phyloP scores from a whole-genome alignment of 2,797 vertebrate species.

The Trachurus trachurus region DNA sequence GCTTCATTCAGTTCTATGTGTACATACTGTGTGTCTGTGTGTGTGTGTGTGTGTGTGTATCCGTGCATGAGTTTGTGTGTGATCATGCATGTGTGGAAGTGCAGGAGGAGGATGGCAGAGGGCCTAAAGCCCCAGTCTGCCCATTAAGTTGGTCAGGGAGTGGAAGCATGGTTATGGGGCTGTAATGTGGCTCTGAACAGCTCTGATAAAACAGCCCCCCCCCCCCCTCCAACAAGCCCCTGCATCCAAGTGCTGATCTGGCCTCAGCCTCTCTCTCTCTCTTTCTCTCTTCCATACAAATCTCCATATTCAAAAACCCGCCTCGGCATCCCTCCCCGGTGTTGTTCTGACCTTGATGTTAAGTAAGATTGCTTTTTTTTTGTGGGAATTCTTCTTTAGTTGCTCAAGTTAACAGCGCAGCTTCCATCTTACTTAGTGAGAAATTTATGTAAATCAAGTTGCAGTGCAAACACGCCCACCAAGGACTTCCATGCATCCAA shows the following conservation, averaged over 20 bases:
- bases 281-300: neutral
- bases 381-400: conserved; percentile 35
- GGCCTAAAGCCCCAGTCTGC: conserved; percentile 62
- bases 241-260: conserved; percentile 30
- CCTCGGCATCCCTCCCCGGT: neutral
- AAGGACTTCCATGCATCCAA: conserved; percentile 28
- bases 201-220: conserved; percentile 65
- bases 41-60: conserved; percentile 8
- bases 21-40: neutral
- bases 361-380: conserved; percentile 52
- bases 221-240: conserved; percentile 36
- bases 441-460: conserved; percentile 47
- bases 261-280: neutral
- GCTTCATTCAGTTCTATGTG: conserved; percentile 49
- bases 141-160: conserved; percentile 77
- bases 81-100: conserved; percentile 32
- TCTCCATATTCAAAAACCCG: conserved; percentile 17
- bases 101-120: conserved; percentile 44
- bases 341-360: conserved; percentile 54
- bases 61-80: neutral
- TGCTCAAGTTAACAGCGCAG: conserved; percentile 41
- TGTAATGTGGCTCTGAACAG: conserved; percentile 75
- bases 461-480: conserved; percentile 47
- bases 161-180: conserved; percentile 68
- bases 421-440: conserved; percentile 49